These are phyloP conservation scores for Coronaproctus castanopsis DNA, from an alignment of 2,888 invertebrate species.

Conservation along the genomic window DNA sequence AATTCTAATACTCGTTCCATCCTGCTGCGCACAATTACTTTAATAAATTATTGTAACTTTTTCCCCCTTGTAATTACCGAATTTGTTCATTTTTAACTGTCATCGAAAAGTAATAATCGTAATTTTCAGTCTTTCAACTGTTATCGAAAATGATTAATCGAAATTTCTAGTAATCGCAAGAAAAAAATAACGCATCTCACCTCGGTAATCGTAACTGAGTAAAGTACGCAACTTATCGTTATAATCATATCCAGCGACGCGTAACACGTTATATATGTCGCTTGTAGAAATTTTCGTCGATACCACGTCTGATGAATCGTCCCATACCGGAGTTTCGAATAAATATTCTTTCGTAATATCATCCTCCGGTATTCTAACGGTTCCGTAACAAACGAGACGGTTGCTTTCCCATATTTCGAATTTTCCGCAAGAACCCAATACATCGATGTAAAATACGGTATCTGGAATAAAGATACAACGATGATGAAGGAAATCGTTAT, in stretches of 20 bases:
- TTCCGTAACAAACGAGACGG: slow-evolving; percentile 58
- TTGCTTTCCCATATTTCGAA: slow-evolving; percentile 83
- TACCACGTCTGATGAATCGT: slow-evolving; percentile 16
- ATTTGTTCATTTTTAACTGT: too few species aligned
- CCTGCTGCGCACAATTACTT: too few species aligned
- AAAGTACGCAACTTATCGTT: slow-evolving; percentile 39
- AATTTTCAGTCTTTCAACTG: too few species aligned
- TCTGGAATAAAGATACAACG: slow-evolving; percentile 18
- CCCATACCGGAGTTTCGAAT: too few species aligned
- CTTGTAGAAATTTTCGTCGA: slow-evolving; percentile 33
- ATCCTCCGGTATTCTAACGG: slow-evolving; percentile 38
- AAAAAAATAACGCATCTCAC: too few species aligned
- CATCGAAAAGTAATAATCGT: too few species aligned
- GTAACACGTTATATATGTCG: slow-evolving; percentile 71
- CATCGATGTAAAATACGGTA: slow-evolving; percentile 54
- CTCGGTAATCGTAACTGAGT: background rate
- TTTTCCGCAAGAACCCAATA: slow-evolving; percentile 59
- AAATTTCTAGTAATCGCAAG: too few species aligned
- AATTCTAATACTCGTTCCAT: too few species aligned
- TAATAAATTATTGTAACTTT: too few species aligned
- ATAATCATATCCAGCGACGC: slow-evolving; percentile 72
- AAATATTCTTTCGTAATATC: slow-evolving; percentile 35
- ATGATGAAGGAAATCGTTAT: background rate
- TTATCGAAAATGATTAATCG: too few species aligned
- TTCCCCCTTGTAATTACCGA: too few species aligned